phyloP scores from a whole-genome alignment of 2,113 vertebrate genomes.

The Anhinga rufa region DNA sequence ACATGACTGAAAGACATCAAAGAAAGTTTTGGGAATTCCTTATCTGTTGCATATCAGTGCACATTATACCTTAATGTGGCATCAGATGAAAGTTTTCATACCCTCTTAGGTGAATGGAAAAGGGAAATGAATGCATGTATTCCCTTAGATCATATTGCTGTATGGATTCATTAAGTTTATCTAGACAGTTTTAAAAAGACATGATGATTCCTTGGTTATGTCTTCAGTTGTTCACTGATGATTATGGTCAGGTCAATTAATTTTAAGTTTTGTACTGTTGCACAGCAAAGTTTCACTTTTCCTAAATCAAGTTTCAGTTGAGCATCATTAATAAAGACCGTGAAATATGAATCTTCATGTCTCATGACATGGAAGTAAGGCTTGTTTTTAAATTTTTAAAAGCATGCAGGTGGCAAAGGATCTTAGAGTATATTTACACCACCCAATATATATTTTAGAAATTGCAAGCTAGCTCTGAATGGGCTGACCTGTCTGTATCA shows the following conservation, averaged over 20 bases:
- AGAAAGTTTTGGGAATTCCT: slow-evolving; percentile 8
- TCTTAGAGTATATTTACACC: neutral
- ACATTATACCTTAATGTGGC: neutral
- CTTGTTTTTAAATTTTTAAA: neutral
- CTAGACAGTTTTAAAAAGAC: neutral
- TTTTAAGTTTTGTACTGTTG: neutral
- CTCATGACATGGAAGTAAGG: neutral
- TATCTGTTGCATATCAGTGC: neutral
- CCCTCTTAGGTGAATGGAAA: neutral
- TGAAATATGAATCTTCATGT: neutral
- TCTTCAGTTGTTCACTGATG: neutral
- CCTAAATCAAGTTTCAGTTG: neutral
- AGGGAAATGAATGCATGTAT: slow-evolving; percentile 47
- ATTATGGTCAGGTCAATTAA: neutral
- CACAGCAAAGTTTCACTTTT: neutral
- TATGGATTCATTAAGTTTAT: neutral
- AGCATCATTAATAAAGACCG: neutral
- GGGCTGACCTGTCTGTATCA: neutral
- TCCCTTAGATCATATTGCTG: slow-evolving; percentile 26
- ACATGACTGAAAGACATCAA: neutral
- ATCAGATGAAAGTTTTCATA: slow-evolving; percentile 35
- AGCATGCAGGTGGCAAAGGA: neutral
- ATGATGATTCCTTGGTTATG: neutral
- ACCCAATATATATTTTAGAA: neutral
- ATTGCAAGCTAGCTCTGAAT: neutral